Base-by-base conservation (phyloP, 2,797 vertebrate genomes). In the Rhadinocentrus ornatus region DNA sequence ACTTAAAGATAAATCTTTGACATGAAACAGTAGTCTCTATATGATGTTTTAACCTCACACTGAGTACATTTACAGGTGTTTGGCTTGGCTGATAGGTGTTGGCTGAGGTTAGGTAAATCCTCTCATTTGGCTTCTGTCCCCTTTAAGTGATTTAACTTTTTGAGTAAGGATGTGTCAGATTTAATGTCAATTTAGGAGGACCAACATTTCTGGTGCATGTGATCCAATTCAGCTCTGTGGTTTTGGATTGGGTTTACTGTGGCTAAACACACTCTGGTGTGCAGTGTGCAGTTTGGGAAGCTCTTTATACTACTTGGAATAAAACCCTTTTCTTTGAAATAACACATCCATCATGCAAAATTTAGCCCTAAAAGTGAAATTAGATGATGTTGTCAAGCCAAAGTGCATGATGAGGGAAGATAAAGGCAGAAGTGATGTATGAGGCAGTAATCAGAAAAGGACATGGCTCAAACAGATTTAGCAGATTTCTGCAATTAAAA, bases 41-140 rank as follows among this genome's bases (percentile, higher is more conserved):
- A 57, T 89, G 90, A 92, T 92, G 80, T 83, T 89, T 88, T 88
- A 90, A 87, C 88, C 88, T 91, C 71, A 75, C 74, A 72, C 77
- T 85, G 78, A 92, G 84, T 85, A 85, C 85, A 91, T 92, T 93
- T 77, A 80, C 90, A 90, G 86, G 61, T 81, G 18, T 83, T 83
- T 91, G 88, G 88, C 81, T 62, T 53, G 62, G 65, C 70, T 37
- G 34, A 68, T 69, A 78, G 81, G 83, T 86, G 84, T 73, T 83
- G 83, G 81, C 80, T 60, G 69, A 77, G 73, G 70, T 80, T 75
- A 75, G 85, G 81, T 92, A 91, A 92, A 91, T 89, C 86, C 83
- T 88, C 82, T 89, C 56, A 83, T 88, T 89, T 91, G 84, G 85
- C 83, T 73, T 71, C 46, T 37, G 24, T 62, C 77, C 61, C 29